Conservation (phyloP, 2,113 vertebrate genomes). For the Rattus norvegicus region DNA sequence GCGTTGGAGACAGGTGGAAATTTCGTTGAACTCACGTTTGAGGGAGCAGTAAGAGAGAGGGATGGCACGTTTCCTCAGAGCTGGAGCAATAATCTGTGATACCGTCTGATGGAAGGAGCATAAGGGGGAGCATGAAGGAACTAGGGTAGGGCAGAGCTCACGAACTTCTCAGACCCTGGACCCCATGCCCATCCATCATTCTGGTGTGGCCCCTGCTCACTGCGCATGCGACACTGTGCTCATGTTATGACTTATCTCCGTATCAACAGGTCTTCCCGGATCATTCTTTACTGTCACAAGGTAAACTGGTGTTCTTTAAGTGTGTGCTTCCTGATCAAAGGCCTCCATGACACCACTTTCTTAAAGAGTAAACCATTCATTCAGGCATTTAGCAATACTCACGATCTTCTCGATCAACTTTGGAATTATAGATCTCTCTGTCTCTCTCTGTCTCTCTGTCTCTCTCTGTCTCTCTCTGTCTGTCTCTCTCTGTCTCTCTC, state of each 20-base stretch:
- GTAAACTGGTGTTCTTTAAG: not conserved
- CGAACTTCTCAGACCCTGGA: accelerated
- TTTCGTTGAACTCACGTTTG: not conserved
- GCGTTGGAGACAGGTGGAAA: not conserved
- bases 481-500: not conserved
- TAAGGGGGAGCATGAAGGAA: no score
- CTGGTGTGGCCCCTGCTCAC: no score
- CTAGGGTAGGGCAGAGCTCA: no score
- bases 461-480: no score
- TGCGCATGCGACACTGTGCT: not conserved
- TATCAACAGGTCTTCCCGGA: not conserved
- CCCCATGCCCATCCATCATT: not conserved
- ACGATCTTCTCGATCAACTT: not conserved
- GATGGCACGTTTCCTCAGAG: not conserved
- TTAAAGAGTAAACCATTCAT: not conserved
- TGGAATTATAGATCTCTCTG: no score
- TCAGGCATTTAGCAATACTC: not conserved
- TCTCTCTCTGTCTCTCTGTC: no score
- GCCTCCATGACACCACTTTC: no score
- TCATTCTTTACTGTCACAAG: not conserved
- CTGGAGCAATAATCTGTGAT: not conserved
- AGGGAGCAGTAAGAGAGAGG: not conserved
- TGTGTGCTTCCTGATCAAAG: not conserved
- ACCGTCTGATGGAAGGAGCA: no score
- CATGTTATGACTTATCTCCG: not conserved